Base-by-base conservation (phyloP, 2,888 invertebrate genomes). In the Diaphora mendica region DNA sequence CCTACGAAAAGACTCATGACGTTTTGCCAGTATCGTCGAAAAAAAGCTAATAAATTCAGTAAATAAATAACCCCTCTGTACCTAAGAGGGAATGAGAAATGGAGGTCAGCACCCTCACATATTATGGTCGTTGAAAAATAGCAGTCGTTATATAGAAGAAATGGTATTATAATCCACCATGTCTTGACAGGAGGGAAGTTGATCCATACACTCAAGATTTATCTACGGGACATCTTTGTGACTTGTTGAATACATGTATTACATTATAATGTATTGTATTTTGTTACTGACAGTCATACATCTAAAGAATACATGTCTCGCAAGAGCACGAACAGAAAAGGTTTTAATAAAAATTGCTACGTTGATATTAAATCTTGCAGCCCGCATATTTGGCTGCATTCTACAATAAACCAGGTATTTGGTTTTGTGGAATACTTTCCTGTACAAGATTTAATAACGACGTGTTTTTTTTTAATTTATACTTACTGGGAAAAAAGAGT, bases 61-160 rank as follows among this genome's bases (percentile, higher is more conserved):
- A 55, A 69, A 55, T 39, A 69, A 69, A 69, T 69, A 35, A 55
- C 59, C 68, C 35, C 15, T 44, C 39, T 44, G 17, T 62, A 42
- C 62, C 42, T 44, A 69, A 59, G 20, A 39, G 55, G 17, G 55
- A n/a, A 59, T 69, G 55, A 69, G n/a, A 30, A 55, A 33, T 59
- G 30, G 42, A 66, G 71, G 68, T 55, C 55, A 68, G 68, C 51
- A n/a, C 33, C 68, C 55, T 69, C 68, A 69, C 55, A 69, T 30
- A 44, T 70, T 62, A 70, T 30, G 23, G 13, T 35, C 20, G 17
- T 33, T 70, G 70, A 70, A 62, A 70, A 55, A 62, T 70, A 62
- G 42, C 62, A 62, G 70, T 62, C 42, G 39, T 59, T 70, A 23
- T 13, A 59, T 62, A 30, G 42, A 62, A 70, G 44, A 70, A 62